Conservation (phyloP, 2,797 vertebrate genomes). For the Dermochelys coriacea region DNA sequence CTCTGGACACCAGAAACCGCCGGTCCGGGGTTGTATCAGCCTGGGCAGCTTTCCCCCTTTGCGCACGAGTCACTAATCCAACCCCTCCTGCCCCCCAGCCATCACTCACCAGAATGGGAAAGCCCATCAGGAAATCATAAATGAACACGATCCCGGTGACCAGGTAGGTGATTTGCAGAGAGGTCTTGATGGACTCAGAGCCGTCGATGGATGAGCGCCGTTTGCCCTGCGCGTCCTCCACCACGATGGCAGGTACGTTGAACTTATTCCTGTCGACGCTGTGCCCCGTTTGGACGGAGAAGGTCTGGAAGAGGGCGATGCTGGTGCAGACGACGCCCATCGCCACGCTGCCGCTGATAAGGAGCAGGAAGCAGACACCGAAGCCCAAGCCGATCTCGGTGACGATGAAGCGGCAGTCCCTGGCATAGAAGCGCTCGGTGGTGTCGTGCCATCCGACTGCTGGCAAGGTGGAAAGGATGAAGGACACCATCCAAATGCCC, state of each 20-base stretch:
- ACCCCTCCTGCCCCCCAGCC: accelerated
- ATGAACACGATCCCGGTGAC: conserved; percentile 93
- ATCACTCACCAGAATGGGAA: conserved; percentile 92
- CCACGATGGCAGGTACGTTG: conserved; percentile 94
- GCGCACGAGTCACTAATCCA: not conserved
- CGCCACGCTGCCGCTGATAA: conserved; percentile 91
- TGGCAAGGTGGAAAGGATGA: conserved; percentile 93
- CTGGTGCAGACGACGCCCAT: conserved; percentile 92
- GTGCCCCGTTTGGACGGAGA: conserved; percentile 86
- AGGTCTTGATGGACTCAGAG: conserved; percentile 91
- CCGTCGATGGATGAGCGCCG: conserved; percentile 94
- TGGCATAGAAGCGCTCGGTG: conserved; percentile 90
- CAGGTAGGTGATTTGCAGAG: conserved; percentile 93
- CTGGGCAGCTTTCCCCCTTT: not conserved
- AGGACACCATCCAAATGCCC: conserved; percentile 98
- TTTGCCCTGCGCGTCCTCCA: conserved; percentile 94
- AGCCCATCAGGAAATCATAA: conserved; percentile 93
- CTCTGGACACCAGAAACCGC: not conserved
- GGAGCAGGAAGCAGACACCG: conserved; percentile 93
- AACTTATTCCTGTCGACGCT: conserved; percentile 87
- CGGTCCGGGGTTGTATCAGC: not conserved
- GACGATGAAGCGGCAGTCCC: conserved; percentile 94
- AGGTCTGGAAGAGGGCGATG: conserved; percentile 94
- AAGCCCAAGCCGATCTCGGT: conserved; percentile 95
- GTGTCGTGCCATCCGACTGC: conserved; percentile 96